Conservation (phyloP, 2,797 vertebrate genomes). For the Alca torda region DNA sequence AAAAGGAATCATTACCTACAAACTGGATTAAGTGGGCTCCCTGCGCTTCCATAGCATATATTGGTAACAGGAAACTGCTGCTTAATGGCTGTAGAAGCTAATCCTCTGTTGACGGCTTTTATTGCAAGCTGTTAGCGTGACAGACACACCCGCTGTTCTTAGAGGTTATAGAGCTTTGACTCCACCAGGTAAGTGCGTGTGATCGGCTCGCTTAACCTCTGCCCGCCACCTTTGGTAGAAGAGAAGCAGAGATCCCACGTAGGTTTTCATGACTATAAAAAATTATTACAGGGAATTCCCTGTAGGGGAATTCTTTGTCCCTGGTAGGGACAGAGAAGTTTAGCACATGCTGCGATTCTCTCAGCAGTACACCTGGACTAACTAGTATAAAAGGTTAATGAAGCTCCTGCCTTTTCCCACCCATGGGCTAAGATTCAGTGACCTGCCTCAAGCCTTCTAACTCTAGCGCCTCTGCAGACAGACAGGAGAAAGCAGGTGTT, state of each 20-base stretch:
- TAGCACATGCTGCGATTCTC: neutral
- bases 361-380: neutral
- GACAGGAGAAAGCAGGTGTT: neutral
- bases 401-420: neutral
- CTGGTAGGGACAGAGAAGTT: neutral
- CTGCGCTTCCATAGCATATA: accelerated
- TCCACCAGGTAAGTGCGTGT: neutral
- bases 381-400: neutral
- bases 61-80: neutral
- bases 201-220: neutral
- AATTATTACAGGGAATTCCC: neutral
- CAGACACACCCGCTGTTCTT: neutral
- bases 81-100: neutral
- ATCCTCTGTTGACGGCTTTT: neutral
- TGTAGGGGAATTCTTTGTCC: too few relatives aligned
- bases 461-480: neutral
- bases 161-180: neutral
- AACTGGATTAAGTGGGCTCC: neutral
- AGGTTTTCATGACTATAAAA: neutral
- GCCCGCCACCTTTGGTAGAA: neutral
- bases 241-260: neutral
- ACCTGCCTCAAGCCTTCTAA: neutral
- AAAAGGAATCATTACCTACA: neutral
- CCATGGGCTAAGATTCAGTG: neutral
- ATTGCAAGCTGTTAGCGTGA: neutral